Percentiles rank a stretch among this genome's conserved stretches.
Conservation (phyloP, 37 sponge, comb jelly and placozoan species). For the Hexactinellida sp. region DNA sequence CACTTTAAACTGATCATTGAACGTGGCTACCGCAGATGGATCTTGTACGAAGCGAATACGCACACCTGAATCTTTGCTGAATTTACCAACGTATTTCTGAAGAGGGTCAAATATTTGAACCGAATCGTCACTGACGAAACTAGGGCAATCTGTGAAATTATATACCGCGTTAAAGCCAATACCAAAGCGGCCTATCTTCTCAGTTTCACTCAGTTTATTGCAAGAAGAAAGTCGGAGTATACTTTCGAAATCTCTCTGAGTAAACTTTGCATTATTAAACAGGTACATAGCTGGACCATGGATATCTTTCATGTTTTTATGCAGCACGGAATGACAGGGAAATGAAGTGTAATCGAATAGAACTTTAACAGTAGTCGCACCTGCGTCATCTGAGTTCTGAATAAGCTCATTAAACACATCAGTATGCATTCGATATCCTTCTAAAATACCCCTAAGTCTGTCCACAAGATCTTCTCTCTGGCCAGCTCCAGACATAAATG, state of each 20-base stretch:
- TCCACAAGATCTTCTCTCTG: constrained; percentile 16
- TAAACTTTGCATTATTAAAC: background rate
- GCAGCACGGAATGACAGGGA: background rate
- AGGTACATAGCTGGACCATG: background rate
- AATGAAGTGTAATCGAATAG: constrained; percentile 8
- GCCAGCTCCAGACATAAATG: constrained; percentile 13
- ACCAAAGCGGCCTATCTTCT: constrained; percentile 62
- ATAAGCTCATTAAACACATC: constrained; percentile 20
- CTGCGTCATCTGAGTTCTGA: constrained; percentile 28
- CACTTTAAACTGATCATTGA: constrained; percentile 1
- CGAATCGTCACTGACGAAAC: constrained; percentile 22
- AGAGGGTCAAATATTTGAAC: constrained; percentile 3
- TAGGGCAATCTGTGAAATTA: constrained; percentile 71
- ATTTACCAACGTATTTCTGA: background rate
- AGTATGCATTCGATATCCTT: constrained; percentile 1
- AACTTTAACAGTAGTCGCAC: background rate
- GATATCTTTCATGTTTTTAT: background rate
- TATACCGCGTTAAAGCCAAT: constrained; percentile 78
- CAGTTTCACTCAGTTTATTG: constrained; percentile 20
- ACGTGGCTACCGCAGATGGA: background rate
- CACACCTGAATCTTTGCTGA: constrained; percentile 4
- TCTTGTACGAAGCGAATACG: background rate
- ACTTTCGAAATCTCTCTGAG: background rate
- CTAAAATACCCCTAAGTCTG: constrained; percentile 18
- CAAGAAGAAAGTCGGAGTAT: background rate